phyloP scores from a whole-genome alignment of 2,113 vertebrate genomes.

The Cairina moschata region DNA sequence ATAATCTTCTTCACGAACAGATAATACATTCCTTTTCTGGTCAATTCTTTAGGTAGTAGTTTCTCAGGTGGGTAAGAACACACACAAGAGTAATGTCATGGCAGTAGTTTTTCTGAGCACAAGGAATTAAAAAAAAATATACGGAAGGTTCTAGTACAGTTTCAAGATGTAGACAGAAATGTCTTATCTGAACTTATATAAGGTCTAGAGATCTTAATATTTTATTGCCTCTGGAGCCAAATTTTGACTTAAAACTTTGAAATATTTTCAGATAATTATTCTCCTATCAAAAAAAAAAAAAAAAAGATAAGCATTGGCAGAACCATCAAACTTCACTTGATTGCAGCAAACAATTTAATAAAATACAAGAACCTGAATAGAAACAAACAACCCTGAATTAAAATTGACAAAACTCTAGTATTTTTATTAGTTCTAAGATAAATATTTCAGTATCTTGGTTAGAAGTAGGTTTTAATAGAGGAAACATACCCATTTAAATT shows the following conservation, averaged over 20 bases:
- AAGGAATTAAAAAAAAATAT: not conserved
- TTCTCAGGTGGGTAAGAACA: not conserved
- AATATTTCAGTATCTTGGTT: not conserved
- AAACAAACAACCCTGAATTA: not conserved
- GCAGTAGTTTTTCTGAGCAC: not conserved
- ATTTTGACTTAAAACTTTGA: not conserved
- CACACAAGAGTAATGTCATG: not conserved
- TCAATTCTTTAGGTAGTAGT: not conserved
- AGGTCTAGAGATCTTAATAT: not conserved
- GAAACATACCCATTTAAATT: not conserved
- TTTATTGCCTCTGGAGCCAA: not conserved
- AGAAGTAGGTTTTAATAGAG: not conserved
- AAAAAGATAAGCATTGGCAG: not conserved
- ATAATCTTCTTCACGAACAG: not conserved
- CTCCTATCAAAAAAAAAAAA: not conserved
- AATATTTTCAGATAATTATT: not conserved
- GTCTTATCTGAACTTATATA: not conserved
- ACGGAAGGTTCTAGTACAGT: not conserved
- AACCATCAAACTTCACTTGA: not conserved
- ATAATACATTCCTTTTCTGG: not conserved
- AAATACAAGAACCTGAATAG: not conserved
- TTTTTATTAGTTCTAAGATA: not conserved
- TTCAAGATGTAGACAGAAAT: not conserved
- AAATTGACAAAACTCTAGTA: not conserved
- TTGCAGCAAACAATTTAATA: not conserved